Evolutionary conservation across 1,140 invertebrate species (phyloP), one percentile per base, ranked within the genome.

Genomic region (Aphis craccivora): DNA sequence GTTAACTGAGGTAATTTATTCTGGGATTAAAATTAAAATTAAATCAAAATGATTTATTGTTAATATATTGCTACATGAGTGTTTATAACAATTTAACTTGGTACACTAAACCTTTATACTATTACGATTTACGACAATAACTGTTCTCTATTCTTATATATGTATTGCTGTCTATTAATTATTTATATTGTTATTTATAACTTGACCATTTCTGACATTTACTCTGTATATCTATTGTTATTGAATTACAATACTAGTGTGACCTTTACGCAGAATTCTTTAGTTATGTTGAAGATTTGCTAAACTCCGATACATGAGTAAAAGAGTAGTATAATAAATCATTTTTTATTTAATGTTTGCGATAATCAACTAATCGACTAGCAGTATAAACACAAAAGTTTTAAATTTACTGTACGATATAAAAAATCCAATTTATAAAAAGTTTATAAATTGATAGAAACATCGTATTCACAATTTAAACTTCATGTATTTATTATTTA

Each of bases 401-500:
- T 89, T 89, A 35, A 55, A 89, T 89, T 89, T 55, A 55, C n/a
- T 35, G 53, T 53, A 55, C 9, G 51, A 89, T 55, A 40, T 89
- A 25, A 40, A 89, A 11, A 14, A 89, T 1, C 22, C 86, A 48
- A 51, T 87, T n/a, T 87, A 48, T 87, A 86, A 87, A 48, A 48
- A 48, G 37, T 43, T 88, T 51, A 48, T 51, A 48, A 88, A n/a
- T 48, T 88, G 45, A 35, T 51, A 48, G 43, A 87, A 48, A 48
- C 25, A 51, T 35, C 45, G 25, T 88, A 48, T 48, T 88, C 7
- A 48, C 14, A 20, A 45, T 48, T 48, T 48, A 18, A 51, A n/a
- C n/a, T 88, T 88, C 18, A 88, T 48, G 45, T 43, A 35, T 48
- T n/a, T 88, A 48, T 84, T 87, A 87, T 87, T 48, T 88, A 87